These are phyloP conservation scores for Dioctria linearis DNA, from an alignment of 2,888 invertebrate genomes.

Conservation along the genomic window DNA sequence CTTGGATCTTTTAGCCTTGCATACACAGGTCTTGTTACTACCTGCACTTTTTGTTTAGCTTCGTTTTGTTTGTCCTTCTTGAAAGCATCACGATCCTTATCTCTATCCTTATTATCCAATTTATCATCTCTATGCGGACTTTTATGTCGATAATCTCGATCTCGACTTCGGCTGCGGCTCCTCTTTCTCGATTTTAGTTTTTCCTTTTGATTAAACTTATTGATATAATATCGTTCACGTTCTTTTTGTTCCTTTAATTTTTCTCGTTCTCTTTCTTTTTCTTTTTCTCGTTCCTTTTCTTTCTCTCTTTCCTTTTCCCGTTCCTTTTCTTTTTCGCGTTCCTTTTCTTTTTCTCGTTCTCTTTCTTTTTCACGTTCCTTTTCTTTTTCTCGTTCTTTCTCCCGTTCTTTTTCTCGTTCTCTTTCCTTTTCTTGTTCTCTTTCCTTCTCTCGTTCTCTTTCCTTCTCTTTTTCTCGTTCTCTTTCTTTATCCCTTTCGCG, in stretches of 20 bases:
- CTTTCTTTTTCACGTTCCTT: constrained; percentile 59
- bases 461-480: constrained; percentile 50
- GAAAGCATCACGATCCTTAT: constrained; percentile 47
- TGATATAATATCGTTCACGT: constrained; percentile 60
- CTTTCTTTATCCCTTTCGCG: constrained; percentile 59
- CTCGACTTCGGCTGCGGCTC: constrained; percentile 66
- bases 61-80: constrained; percentile 53
- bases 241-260: constrained; percentile 63
- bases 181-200: constrained; percentile 62
- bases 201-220: constrained; percentile 65
- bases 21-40: constrained; percentile 56
- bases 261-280: constrained; percentile 50
- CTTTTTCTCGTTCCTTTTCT: constrained; percentile 55
- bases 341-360: constrained; percentile 60
- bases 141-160: constrained; percentile 65
- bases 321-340: constrained; percentile 6
- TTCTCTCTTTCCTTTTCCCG: neutral
- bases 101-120: constrained; percentile 57
- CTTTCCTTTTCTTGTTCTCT: neutral
- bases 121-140: constrained; percentile 63
- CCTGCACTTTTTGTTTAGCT: constrained; percentile 59
- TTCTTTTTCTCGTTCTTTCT: constrained; percentile 29
- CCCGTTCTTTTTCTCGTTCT: constrained; percentile 37
- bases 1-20: constrained; percentile 51
- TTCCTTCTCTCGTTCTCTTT: constrained; percentile 4